phyloP scores from a whole-genome alignment of 2,797 vertebrate genomes.

The Lagocephalus sceleratus region DNA sequence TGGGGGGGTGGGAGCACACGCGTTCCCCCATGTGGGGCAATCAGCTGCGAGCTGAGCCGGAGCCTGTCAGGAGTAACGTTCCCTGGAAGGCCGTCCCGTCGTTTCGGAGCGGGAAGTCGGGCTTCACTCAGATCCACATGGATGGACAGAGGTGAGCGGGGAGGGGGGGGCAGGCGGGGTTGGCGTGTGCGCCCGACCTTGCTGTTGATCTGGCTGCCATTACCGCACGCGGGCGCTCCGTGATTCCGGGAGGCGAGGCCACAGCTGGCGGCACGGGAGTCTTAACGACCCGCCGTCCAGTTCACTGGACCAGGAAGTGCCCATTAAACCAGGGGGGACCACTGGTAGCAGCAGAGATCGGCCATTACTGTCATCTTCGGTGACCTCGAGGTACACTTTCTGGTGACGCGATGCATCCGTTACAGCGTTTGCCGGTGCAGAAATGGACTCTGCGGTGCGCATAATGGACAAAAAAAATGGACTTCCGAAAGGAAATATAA shows the following conservation, averaged over 20 bases:
- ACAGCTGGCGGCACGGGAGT: slow-evolving; percentile 60
- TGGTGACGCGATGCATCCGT: slow-evolving; percentile 27
- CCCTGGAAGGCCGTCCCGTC: slow-evolving; percentile 46
- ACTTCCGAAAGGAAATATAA: no score
- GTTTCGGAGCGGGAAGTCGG: slow-evolving; percentile 52
- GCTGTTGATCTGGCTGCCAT: slow-evolving; percentile 31
- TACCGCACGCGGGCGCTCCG: slow-evolving; percentile 21
- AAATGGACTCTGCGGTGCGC: background rate
- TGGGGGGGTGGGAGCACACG: slow-evolving; percentile 34
- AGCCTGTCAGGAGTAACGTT: slow-evolving; percentile 54
- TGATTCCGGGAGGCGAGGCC: slow-evolving; percentile 43
- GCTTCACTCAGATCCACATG: slow-evolving; percentile 66
- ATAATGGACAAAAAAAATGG: no score
- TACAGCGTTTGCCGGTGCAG: slow-evolving; percentile 1
- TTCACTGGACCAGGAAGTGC: slow-evolving; percentile 66
- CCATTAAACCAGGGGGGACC: slow-evolving; percentile 46
- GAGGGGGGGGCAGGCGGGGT: slow-evolving; percentile 31
- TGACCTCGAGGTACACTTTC: slow-evolving; percentile 25
- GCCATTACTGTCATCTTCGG: slow-evolving; percentile 49
- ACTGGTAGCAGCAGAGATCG: slow-evolving; percentile 35
- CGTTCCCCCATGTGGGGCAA: slow-evolving; percentile 48
- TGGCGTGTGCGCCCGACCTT: slow-evolving; percentile 28
- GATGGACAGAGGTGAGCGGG: slow-evolving; percentile 52
- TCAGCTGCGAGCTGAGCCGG: slow-evolving; percentile 45
- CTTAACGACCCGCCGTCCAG: slow-evolving; percentile 67